Percentiles rank a stretch among this genome's conserved stretches.
phyloP scores from a whole-genome alignment of 1,140 invertebrate species.

The Camponotus vicinus region DNA sequence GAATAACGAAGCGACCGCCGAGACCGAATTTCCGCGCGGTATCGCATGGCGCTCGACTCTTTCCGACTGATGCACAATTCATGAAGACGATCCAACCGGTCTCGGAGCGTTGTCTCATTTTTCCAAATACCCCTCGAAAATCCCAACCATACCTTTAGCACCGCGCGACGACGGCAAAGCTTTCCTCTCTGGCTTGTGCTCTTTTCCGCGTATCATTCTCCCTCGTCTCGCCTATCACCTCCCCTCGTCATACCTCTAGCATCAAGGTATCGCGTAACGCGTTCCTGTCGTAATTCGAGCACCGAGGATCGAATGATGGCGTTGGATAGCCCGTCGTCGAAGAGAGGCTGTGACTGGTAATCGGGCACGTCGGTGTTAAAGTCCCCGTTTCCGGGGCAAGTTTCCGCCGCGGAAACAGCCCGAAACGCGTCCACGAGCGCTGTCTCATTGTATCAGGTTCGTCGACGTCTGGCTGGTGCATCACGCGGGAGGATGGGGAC shows the following conservation, averaged over 20 bases:
- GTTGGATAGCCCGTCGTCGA: constrained; percentile 54
- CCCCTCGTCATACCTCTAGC: background rate
- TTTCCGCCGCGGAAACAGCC: constrained; percentile 82
- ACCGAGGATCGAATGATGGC: constrained; percentile 63
- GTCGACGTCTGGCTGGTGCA: constrained; percentile 67
- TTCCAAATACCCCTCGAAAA: constrained; percentile 69
- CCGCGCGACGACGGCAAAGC: constrained; percentile 36
- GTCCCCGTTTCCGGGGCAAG: constrained; percentile 81
- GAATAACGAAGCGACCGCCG: constrained; percentile 66
- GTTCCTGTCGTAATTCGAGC: constrained; percentile 71
- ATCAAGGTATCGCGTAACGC: constrained; percentile 66
- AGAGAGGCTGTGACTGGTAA: constrained; percentile 61
- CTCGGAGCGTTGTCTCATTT: constrained; percentile 69
- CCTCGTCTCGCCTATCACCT: constrained; percentile 20
- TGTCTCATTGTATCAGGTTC: constrained; percentile 81
- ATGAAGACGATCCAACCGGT: constrained; percentile 70
- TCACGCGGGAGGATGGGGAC: constrained; percentile 35
- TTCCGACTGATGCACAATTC: constrained; percentile 72
- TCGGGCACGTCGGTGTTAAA: constrained; percentile 80
- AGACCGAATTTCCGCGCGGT: constrained; percentile 61
- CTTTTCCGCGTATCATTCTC: constrained; percentile 49
- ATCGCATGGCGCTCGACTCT: constrained; percentile 45
- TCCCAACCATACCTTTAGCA: constrained; percentile 34
- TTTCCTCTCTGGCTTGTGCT: constrained; percentile 19
- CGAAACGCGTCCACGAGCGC: constrained; percentile 79